Conservation (phyloP, 2,797 vertebrate species). For the Triplophysa yarkandensis region DNA sequence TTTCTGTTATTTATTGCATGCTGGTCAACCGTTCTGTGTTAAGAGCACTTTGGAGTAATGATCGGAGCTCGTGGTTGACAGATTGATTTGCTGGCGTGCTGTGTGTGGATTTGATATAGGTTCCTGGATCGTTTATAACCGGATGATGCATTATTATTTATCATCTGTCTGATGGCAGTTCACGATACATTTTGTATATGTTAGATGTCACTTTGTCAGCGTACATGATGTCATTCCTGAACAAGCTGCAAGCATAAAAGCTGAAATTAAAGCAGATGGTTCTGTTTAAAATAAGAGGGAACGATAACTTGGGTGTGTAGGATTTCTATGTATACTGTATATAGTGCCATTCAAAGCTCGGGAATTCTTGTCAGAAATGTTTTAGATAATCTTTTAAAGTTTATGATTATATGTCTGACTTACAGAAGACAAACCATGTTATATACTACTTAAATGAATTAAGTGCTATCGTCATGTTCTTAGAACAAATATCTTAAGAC, state of each 20-base stretch:
- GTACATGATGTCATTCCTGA: slow-evolving; percentile 33
- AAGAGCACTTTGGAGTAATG: slow-evolving; percentile 18
- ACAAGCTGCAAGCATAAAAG: slow-evolving; percentile 51
- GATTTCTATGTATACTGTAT: too few species aligned
- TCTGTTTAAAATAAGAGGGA: too few species aligned
- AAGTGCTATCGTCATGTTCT: too few species aligned
- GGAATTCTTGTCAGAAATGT: too few species aligned
- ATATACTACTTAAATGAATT: too few species aligned
- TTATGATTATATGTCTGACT: too few species aligned
- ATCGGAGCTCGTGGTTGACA: slow-evolving; percentile 26
- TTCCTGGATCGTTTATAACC: slow-evolving; percentile 12
- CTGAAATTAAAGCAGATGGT: slow-evolving; percentile 14
- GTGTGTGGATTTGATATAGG: slow-evolving; percentile 16
- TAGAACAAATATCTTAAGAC: too few species aligned
- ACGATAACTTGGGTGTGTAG: too few species aligned
- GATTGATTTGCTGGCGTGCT: slow-evolving; percentile 44
- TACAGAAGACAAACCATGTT: too few species aligned
- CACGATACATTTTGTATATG: neutral
- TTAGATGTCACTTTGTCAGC: neutral
- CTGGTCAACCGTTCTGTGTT: slow-evolving; percentile 14
- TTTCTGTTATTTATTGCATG: slow-evolving; percentile 9
- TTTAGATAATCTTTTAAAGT: too few species aligned
- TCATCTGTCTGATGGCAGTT: slow-evolving; percentile 13
- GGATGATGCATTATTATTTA: slow-evolving; percentile 19
- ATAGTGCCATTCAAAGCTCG: too few species aligned